Percentiles rank a stretch among this genome's conserved stretches.
Evolutionary conservation across 2,797 vertebrate genomes (phyloP).

Genomic region (Strix occidentalis): DNA sequence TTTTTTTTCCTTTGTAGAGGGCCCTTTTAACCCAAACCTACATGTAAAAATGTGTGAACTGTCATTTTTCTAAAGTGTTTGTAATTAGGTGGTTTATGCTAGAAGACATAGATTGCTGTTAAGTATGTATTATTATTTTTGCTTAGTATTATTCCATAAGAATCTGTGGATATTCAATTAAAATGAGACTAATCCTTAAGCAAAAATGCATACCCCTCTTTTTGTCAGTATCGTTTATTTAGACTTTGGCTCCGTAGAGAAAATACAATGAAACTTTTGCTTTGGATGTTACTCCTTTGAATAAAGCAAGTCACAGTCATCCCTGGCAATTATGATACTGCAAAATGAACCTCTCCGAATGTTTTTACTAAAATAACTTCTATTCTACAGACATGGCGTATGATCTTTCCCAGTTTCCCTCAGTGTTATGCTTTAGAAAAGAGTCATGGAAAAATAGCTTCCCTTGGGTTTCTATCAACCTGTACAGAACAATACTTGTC

Average conservation of each 20-base stretch:
- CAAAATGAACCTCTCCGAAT: neutral
- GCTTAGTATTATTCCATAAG: conserved; percentile 48
- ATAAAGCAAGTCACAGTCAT: neutral
- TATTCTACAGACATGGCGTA: neutral
- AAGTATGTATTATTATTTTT: neutral
- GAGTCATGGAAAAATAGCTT: neutral
- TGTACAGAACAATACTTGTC: neutral
- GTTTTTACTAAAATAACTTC: neutral
- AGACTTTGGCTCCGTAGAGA: neutral
- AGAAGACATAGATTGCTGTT: conserved; percentile 14
- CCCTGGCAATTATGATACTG: neutral
- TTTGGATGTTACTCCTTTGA: neutral
- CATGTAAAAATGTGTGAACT: conserved; percentile 12
- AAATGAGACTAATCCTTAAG: conserved; percentile 50
- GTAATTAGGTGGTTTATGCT: conserved; percentile 51
- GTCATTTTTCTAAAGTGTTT: conserved; percentile 37
- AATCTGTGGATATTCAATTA: conserved; percentile 65
- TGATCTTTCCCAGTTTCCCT: neutral
- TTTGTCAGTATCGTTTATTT: neutral
- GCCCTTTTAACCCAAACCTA: neutral
- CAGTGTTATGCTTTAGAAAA: neutral
- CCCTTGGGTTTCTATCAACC: neutral
- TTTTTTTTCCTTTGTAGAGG: neutral
- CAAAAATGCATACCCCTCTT: neutral
- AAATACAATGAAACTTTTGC: neutral